phyloP scores from a whole-genome alignment of 2,888 invertebrate species.

The Prenolepis imparis region DNA sequence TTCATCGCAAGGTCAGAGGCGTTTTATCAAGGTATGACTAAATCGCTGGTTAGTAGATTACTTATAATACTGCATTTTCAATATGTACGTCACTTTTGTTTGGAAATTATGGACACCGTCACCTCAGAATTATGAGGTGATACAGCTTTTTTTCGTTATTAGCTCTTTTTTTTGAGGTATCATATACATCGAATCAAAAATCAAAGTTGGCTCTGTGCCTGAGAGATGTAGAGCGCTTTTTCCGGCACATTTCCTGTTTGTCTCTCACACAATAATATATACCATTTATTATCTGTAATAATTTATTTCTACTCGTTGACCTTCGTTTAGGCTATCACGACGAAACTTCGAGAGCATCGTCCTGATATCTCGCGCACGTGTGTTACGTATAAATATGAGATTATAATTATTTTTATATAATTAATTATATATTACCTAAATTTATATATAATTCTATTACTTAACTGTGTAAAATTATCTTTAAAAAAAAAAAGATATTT shows the following conservation, averaged over 20 bases:
- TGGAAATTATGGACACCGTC: neutral
- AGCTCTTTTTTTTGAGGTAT: neutral
- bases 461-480: neutral
- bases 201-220: constrained; percentile 50
- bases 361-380: neutral
- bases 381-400: neutral
- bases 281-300: constrained; percentile 59
- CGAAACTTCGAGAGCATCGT: constrained; percentile 38
- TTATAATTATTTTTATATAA: neutral
- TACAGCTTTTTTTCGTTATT: neutral
- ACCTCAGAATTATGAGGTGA: constrained; percentile 5
- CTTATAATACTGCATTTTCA: neutral
- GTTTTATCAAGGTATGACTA: neutral
- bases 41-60: neutral
- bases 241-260: constrained; percentile 63
- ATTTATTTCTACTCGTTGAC: constrained; percentile 51
- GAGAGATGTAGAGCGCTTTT: constrained; percentile 52
- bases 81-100: constrained; percentile 4
- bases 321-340: constrained; percentile 58
- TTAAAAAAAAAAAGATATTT: too few relatives aligned
- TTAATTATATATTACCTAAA: neutral
- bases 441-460: neutral
- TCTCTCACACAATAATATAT: neutral
- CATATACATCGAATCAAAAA: constrained; percentile 4
- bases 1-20: neutral